Percentiles rank a stretch among this genome's conserved stretches.
Conservation (phyloP, 2,888 invertebrate genomes). For the Eristalinus aeneus region DNA sequence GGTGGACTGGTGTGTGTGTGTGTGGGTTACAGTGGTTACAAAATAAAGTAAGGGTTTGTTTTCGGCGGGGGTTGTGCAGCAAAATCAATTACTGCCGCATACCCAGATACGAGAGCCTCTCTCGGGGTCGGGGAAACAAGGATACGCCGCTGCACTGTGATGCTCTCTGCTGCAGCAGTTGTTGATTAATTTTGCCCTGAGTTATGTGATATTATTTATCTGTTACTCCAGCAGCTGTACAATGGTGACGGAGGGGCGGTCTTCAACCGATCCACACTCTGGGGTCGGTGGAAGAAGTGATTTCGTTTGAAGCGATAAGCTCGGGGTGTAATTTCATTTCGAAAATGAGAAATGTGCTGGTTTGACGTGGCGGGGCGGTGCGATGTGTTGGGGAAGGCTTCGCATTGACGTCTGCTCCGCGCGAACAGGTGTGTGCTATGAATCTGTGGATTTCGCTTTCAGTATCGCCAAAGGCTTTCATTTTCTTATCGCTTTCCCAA, state of each 20-base stretch:
- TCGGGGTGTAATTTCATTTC: neutral
- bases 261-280: neutral
- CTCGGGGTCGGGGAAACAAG: neutral
- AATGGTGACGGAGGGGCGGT: neutral
- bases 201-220: constrained; percentile 50
- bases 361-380: neutral
- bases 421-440: neutral
- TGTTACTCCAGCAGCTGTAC: constrained; percentile 7
- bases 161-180: constrained; percentile 2
- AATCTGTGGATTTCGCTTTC: too few relatives aligned
- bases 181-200: constrained; percentile 53
- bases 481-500: neutral
- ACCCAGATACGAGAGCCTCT: neutral
- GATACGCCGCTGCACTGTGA: neutral
- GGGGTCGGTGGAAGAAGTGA: neutral
- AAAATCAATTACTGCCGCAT: constrained; percentile 51
- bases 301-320: neutral
- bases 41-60: neutral
- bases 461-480: neutral
- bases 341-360: neutral
- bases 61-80: neutral
- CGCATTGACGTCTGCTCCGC: neutral
- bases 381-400: too few relatives aligned
- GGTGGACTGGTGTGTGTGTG: too few relatives aligned
- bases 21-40: neutral